phyloP scores from a whole-genome alignment of 2,888 invertebrate species.

The Griposia aprilina region DNA sequence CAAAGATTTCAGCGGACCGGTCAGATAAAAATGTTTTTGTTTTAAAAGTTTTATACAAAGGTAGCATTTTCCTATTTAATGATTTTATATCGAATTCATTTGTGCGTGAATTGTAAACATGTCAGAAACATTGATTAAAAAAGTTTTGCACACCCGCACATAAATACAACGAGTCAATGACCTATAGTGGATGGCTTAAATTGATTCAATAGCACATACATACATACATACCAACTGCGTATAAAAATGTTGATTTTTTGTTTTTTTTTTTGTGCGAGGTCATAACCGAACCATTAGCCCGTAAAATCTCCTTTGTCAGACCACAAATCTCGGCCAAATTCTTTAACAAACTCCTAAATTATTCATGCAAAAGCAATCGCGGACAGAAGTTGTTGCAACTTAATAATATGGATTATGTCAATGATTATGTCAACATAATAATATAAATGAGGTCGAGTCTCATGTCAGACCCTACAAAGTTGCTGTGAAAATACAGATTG shows the following conservation, averaged over 20 bases:
- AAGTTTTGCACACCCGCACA: background rate
- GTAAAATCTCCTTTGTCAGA: constrained; percentile 37
- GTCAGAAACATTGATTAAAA: background rate
- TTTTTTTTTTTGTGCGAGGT: background rate
- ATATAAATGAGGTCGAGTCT: constrained; percentile 16
- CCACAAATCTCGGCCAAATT: constrained; percentile 18
- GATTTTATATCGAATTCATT: background rate
- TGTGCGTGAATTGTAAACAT: background rate
- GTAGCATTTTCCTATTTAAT: background rate
- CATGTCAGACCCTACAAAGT: constrained; percentile 22
- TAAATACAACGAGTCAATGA: background rate
- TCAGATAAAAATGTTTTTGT: background rate
- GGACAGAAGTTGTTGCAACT: constrained; percentile 17
- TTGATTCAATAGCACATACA: background rate
- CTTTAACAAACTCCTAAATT: constrained; percentile 17
- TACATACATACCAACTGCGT: background rate
- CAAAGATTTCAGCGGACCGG: constrained; percentile 4
- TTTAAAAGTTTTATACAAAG: background rate
- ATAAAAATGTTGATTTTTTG: background rate
- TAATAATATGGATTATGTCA: constrained; percentile 32
- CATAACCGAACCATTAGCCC: background rate
- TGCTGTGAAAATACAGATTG: constrained; percentile 38
- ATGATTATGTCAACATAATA: no score
- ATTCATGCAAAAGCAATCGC: constrained; percentile 23
- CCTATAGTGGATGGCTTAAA: background rate